Conservation (phyloP, 2,888 invertebrate genomes). For the Chirona hameri region DNA sequence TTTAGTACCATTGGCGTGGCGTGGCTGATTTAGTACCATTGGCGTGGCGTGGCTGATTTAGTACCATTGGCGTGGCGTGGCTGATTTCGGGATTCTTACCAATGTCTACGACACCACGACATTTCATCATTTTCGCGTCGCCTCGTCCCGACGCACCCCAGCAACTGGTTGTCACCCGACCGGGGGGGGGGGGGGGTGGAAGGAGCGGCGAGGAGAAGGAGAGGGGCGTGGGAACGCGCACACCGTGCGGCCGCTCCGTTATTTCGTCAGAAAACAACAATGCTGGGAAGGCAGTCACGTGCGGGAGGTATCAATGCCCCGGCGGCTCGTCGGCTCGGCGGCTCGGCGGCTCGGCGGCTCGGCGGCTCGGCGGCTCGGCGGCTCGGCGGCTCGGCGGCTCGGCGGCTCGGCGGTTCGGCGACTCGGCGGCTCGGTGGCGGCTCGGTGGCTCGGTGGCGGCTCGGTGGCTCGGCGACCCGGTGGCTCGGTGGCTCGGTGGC, state of each 20-base stretch:
- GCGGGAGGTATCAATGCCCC: not conserved
- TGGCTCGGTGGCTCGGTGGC: too few relatives aligned
- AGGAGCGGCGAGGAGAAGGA: not conserved
- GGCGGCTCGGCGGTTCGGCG: too few relatives aligned
- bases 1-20: too few relatives aligned
- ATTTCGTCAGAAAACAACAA: slow-evolving; percentile 25
- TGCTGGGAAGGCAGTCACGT: not conserved
- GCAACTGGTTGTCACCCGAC: not conserved
- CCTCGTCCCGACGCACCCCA: not conserved
- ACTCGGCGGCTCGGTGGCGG: not conserved
- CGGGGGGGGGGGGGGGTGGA: not conserved
- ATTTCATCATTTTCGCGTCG: too few relatives aligned
- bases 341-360: too few relatives aligned
- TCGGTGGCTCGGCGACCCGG: too few relatives aligned
- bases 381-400: too few relatives aligned
- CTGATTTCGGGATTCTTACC: too few relatives aligned
- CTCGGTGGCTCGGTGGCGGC: not conserved
- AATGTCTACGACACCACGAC: too few relatives aligned
- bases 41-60: too few relatives aligned
- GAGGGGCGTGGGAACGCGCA: not conserved
- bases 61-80: too few relatives aligned
- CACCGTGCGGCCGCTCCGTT: not conserved
- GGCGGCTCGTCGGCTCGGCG: not conserved
- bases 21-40: too few relatives aligned
- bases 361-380: not conserved